phyloP scores from a whole-genome alignment of 1,140 invertebrate genomes.

The Drosophila miranda region DNA sequence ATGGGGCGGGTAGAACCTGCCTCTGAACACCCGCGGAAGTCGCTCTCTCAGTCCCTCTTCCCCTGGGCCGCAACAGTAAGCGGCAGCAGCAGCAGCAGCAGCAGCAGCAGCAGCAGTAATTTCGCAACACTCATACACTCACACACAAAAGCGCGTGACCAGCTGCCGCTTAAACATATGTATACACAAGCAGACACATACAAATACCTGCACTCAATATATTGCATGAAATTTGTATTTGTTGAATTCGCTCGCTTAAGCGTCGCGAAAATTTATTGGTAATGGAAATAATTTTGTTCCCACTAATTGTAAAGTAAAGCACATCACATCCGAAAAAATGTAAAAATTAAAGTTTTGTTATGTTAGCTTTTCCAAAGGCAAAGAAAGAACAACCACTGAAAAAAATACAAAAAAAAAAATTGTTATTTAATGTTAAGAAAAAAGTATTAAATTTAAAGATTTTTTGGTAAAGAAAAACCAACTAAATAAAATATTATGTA shows the following conservation, averaged over 20 bases:
- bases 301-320: conserved; percentile 50
- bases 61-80: conserved; percentile 3
- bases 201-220: too few relatives aligned
- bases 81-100: conserved; percentile 2
- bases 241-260: conserved; percentile 48
- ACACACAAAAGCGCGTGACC: conserved; percentile 60
- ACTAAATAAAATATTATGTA: conserved; percentile 26
- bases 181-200: conserved; percentile 3
- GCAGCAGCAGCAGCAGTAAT: conserved; percentile 9
- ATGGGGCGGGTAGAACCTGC: conserved; percentile 55
- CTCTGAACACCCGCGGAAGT: conserved; percentile 68
- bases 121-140: conserved; percentile 15
- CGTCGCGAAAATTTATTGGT: conserved; percentile 58
- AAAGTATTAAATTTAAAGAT: conserved; percentile 56
- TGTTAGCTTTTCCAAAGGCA: conserved; percentile 65
- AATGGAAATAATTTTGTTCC: conserved; percentile 61
- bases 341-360: conserved; percentile 76
- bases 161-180: conserved; percentile 46
- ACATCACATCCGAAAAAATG: conserved; percentile 29
- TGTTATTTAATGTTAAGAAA: conserved; percentile 73
- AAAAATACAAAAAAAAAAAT: conserved; percentile 40
- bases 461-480: conserved; percentile 49
- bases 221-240: conserved; percentile 37
- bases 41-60: conserved; percentile 26
- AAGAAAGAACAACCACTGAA: background rate